Evolutionary conservation across 2,888 invertebrate species (phyloP).

Genomic region (Buathra laborator): DNA sequence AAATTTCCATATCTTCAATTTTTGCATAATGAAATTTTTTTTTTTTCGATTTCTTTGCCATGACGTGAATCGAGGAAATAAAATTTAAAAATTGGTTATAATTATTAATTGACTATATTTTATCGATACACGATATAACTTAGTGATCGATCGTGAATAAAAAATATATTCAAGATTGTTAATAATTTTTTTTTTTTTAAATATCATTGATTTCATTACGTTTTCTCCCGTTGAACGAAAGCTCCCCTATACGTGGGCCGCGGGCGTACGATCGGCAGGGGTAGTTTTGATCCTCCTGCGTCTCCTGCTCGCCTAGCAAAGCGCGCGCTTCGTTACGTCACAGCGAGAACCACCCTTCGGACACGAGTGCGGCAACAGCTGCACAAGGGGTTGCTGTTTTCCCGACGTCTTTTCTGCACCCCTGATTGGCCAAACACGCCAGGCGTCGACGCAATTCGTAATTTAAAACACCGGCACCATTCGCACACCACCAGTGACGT

Average conservation of each 20-base stretch:
- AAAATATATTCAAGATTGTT: not conserved
- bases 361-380: conserved; percentile 58
- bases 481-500: conserved; percentile 17
- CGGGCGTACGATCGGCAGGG: conserved; percentile 59
- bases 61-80: too few relatives aligned
- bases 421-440: conserved; percentile 83
- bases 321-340: conserved; percentile 85
- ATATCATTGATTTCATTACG: too few relatives aligned
- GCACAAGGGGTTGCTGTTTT: conserved; percentile 43
- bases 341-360: conserved; percentile 78
- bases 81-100: not conserved
- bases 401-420: conserved; percentile 76
- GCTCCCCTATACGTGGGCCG: not conserved
- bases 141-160: not conserved
- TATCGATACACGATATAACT: not conserved
- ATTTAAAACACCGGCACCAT: conserved; percentile 59
- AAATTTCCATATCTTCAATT: too few relatives aligned
- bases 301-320: conserved; percentile 81
- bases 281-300: conserved; percentile 68
- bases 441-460: conserved; percentile 82
- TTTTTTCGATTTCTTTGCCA: too few relatives aligned
- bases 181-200: not conserved
- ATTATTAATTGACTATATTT: not conserved
- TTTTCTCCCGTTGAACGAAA: not conserved
- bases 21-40: too few relatives aligned